Conservation (phyloP, 1,140 invertebrate genomes). For the Dinothrombium tinctorium region DNA sequence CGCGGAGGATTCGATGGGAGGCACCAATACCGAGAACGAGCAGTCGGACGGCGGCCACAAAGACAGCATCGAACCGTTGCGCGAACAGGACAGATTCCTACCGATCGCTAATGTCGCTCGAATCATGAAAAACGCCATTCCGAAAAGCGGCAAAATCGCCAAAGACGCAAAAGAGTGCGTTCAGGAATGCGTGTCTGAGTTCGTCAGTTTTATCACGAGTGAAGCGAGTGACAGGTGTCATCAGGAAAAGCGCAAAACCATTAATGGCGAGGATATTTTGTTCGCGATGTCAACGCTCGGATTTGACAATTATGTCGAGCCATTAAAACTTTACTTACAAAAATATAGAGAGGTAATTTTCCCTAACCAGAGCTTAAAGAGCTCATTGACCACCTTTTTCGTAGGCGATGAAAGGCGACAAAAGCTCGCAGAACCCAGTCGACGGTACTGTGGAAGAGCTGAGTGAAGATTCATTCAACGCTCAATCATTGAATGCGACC, state of each 20-base stretch:
- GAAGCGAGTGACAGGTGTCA: constrained; percentile 91
- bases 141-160: constrained; percentile 88
- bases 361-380: no score
- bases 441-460: no score
- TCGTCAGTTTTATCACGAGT: constrained; percentile 96
- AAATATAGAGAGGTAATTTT: constrained; percentile 70
- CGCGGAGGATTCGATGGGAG: constrained; percentile 1
- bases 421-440: no score
- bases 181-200: constrained; percentile 98
- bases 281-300: constrained; percentile 90
- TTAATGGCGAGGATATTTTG: constrained; percentile 92
- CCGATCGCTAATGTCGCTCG: constrained; percentile 96
- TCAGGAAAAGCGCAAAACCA: constrained; percentile 94
- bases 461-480: no score
- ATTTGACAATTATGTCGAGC: constrained; percentile 96
- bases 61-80: constrained; percentile 19
- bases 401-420: no score
- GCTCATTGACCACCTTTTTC: no score
- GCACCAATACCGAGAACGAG: constrained; percentile 2
- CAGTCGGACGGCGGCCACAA: constrained; percentile 16
- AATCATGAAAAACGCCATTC: constrained; percentile 96
- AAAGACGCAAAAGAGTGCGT: constrained; percentile 98
- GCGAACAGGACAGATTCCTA: constrained; percentile 68
- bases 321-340: constrained; percentile 80
- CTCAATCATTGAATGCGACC: no score